Base-by-base conservation (phyloP, 2,888 invertebrate genomes). In the Protonemura montana region DNA sequence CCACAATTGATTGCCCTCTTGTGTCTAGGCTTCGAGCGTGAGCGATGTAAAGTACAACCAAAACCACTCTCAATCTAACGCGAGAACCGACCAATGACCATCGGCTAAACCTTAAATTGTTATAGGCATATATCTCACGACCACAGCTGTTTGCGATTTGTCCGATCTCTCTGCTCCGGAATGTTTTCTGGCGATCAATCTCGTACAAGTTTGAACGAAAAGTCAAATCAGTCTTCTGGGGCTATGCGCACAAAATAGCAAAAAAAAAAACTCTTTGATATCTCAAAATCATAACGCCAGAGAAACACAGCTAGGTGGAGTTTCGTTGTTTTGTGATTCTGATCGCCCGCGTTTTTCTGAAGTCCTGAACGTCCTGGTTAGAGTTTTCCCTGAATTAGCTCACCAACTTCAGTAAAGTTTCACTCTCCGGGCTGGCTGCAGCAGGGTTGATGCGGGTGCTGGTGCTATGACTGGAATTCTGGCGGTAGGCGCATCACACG, bases 121-220 rank as follows among this genome's bases (percentile, higher is more conserved):
- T n/a, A 59, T 59, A 30, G 81, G 84, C n/a, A 84, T 84, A 59
- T 59, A 76, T 84, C 84, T 84, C 76, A 26, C 28, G 76, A 28
- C 84, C 84, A 28, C 84, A 84, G 84, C 59, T 84, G 84, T 59
- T 84, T 84, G 84, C 84, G 84, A 84, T 84, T 84, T 59, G 84
- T 84, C 59, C 84, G 84, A 76, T 28, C 84, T 29, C 30, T 30
- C 81, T 16, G 13, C 3, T 16, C 7, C 30, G 35, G 41, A 26
- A 41, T 35, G 82, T 83, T 83, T 42, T 42, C 59, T 76, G n/a
- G 28, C 59, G 26, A 84, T 84, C 84, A 82, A 82, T 82, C 82
- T 82, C 27, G 25, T 25, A 82, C 82, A 84, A 84, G 84, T 84
- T 84, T 84, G 21, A 84, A 29, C 29, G 84, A 84, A 29, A 35